Percentiles rank a stretch among this genome's conserved stretches.
phyloP scores from a whole-genome alignment of 2,797 vertebrate genomes.

The Tangara arthus region DNA sequence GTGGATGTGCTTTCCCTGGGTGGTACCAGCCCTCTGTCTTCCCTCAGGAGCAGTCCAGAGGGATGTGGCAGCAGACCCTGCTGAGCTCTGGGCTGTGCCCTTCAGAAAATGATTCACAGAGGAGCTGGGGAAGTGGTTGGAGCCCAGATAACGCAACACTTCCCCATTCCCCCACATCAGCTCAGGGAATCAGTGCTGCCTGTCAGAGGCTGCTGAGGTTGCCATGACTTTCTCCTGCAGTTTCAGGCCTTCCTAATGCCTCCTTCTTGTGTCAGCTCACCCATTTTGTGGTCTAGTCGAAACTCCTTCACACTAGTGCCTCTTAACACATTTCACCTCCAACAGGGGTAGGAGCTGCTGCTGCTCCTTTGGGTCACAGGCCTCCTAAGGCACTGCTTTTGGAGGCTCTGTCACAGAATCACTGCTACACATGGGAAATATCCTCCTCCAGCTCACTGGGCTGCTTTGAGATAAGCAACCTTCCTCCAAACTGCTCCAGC shows the following conservation, averaged over 20 bases:
- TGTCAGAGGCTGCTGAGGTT: neutral
- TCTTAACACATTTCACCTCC: neutral
- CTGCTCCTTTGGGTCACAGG: neutral
- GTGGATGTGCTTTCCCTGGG: neutral
- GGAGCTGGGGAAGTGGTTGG: neutral
- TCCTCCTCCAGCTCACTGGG: neutral
- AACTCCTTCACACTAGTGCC: neutral
- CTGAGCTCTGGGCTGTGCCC: neutral
- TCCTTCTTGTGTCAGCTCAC: neutral
- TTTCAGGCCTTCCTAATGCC: neutral
- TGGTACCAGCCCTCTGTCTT: neutral
- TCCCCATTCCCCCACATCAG: neutral
- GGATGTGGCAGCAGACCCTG: neutral
- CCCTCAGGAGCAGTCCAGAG: neutral
- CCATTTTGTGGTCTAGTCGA: neutral
- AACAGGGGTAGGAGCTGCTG: neutral
- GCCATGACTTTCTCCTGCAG: neutral
- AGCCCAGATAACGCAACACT: neutral
- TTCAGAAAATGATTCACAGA: neutral
- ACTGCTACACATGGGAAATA: neutral
- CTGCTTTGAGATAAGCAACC: neutral
- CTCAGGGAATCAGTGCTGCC: neutral
- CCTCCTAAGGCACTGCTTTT: neutral
- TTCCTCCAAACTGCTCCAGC: neutral
- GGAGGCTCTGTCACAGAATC: neutral